Evolutionary conservation across 2,113 vertebrate species (phyloP).

Genomic region (Oceanites oceanicus): DNA sequence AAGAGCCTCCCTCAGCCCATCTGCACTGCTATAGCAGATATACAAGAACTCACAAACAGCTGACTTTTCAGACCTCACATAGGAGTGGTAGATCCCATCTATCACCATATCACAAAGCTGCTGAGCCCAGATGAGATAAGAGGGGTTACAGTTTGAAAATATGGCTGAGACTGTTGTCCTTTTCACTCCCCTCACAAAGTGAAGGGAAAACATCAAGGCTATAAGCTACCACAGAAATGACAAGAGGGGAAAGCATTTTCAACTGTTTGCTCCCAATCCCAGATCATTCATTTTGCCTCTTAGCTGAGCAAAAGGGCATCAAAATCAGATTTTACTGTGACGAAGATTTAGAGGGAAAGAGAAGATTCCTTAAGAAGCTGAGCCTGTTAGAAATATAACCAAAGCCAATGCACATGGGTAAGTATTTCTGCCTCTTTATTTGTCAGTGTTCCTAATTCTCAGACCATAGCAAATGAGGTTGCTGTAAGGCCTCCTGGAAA

Average conservation of each 20-base stretch:
- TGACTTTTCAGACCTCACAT: neutral
- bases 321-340: constrained; percentile 48
- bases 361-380: constrained; percentile 5
- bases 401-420: neutral
- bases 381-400: neutral
- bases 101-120: neutral
- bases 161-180: neutral
- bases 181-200: neutral
- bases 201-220: neutral
- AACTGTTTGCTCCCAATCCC: neutral
- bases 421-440: neutral
- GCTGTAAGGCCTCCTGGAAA: neutral
- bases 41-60: neutral
- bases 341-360: neutral
- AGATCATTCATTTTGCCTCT: constrained; percentile 17
- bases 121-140: neutral
- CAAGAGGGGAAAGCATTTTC: neutral
- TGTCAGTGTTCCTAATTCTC: neutral
- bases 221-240: neutral
- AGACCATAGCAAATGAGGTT: neutral
- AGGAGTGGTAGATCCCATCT: neutral
- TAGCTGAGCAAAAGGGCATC: constrained; percentile 12
- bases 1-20: neutral
- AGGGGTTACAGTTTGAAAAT: neutral
- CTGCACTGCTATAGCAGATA: neutral